Percentiles rank a stretch among this genome's conserved stretches.
These are phyloP conservation scores for Heliconius nattereri DNA, from an alignment of 1,140 invertebrate species.

Conservation along the genomic window DNA sequence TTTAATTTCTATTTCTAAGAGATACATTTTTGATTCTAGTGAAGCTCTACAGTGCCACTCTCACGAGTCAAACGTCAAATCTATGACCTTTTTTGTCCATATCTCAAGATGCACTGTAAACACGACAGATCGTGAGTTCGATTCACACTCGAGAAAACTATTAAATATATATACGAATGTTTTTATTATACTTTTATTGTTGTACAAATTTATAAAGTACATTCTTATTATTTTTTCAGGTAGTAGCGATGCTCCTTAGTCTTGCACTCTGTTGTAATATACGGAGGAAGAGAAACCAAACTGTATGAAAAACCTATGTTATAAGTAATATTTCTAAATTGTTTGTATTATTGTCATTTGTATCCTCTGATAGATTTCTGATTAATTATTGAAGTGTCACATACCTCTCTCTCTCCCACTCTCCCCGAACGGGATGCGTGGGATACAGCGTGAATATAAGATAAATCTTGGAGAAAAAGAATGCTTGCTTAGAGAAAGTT, in stretches of 20 bases:
- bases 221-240: not conserved
- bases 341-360: too few species aligned
- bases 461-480: too few species aligned
- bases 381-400: not conserved
- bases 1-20: not conserved
- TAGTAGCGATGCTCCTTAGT: not conserved
- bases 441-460: too few species aligned
- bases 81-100: too few species aligned
- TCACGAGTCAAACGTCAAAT: too few species aligned
- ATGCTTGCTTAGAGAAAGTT: too few species aligned
- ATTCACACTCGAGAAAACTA: not conserved
- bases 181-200: too few species aligned
- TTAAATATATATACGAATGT: not conserved
- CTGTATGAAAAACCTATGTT: not conserved
- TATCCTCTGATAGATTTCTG: not conserved
- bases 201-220: not conserved
- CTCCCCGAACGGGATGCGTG: too few species aligned
- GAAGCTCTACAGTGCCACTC: too few species aligned
- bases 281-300: not conserved
- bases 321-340: not conserved
- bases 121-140: not conserved
- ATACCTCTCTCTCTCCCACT: not conserved
- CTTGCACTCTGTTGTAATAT: not conserved
- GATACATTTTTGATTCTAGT: too few species aligned
- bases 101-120: not conserved